phyloP scores from a whole-genome alignment of 2,797 vertebrate species.

The Anniella stebbinsi region DNA sequence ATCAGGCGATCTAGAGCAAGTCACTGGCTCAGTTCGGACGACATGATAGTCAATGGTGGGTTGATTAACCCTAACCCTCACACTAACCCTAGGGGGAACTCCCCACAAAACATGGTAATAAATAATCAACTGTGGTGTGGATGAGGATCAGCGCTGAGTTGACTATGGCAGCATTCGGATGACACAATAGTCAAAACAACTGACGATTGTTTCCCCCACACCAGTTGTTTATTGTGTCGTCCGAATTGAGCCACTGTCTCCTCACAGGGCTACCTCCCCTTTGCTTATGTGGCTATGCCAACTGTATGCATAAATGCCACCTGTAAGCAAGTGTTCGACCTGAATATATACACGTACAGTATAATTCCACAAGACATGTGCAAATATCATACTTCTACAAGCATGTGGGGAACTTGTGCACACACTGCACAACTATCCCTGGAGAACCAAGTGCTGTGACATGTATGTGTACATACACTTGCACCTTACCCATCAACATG shows the following conservation, averaged over 20 bases:
- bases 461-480: background rate
- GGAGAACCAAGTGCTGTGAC: background rate
- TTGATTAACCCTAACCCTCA: too few relatives aligned
- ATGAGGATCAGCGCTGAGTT: too few relatives aligned
- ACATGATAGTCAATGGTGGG: too few relatives aligned
- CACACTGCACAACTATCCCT: background rate
- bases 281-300: background rate
- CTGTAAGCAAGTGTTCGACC: background rate
- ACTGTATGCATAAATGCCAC: background rate
- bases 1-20: background rate
- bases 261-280: background rate
- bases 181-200: too few relatives aligned
- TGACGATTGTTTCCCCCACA: too few relatives aligned
- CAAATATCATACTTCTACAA: background rate
- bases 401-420: background rate
- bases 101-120: too few relatives aligned
- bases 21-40: background rate
- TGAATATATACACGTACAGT: background rate
- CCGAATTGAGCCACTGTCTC: too few relatives aligned
- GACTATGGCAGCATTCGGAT: too few relatives aligned
- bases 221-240: too few relatives aligned
- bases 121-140: too few relatives aligned
- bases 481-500: background rate
- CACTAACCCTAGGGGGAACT: too few relatives aligned
- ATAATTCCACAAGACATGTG: background rate